Evolutionary conservation across 2,797 vertebrate genomes (phyloP), one percentile per base, ranked within the genome.

Genomic region (Danio choprae): DNA sequence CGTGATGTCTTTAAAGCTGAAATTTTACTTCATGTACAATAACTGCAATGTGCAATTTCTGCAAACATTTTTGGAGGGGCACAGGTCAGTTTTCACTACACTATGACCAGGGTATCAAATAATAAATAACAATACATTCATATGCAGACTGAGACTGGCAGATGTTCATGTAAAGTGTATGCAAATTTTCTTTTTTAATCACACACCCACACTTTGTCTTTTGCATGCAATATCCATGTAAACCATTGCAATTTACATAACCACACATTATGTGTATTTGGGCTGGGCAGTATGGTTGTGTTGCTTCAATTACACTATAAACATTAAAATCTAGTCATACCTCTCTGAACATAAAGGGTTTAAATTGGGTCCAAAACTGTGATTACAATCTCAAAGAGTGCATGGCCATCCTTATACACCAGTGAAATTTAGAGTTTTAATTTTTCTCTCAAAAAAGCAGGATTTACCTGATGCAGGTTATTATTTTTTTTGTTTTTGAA

Each of bases 131-230:
- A 10, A 56, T 4, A 41, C n/a, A 72, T 16, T 58, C 5, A 22
- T 16, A 56, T 12, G 43, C 1, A 53, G 12, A 29, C 59, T 38
- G 36, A 40, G 4, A 64, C 10, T 10, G 55, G 20, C 53, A 73
- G 53, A 44, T 55, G 68, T 71, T 40, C 40, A 64, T 43, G 9
- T 16, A 55, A 69, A 51, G 4, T n/a, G 1, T 53, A 69, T 69
- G 67, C 48, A 70, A 71, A 71, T 55, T 8, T 29, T 16, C 59
- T 44, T 22, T 56, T 22, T 29, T 29, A 3, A 20, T 71, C 51
- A 44, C 13, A 58, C 70, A 36, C 51, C 51, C 8, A 73, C 13
- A 44, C 70, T 16, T 73, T 46, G 16, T 72, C 18, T 46, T 73
- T 55, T 58, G 53, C 55, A 36, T 73, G 55, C 18, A 48, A 59